Base-by-base conservation (phyloP, 2,113 vertebrate species). In the Phalacrocorax brasilianus region DNA sequence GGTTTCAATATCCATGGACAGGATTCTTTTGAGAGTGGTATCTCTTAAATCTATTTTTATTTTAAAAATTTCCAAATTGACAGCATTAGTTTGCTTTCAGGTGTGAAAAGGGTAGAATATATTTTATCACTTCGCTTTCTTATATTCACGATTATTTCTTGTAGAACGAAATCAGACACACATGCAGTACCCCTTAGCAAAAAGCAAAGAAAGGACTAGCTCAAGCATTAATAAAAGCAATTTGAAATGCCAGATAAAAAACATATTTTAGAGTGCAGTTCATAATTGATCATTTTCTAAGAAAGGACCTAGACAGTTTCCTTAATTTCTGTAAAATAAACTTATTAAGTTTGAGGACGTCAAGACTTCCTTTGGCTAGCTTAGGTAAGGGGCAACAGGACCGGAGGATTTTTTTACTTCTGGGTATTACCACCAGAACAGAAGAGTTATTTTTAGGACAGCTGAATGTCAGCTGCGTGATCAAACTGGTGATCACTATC, bases 161-260 rank as follows among this genome's bases (percentile, higher is more conserved):
- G 44, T 52, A 80, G 56, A 94, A 86, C 18, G 89, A 91, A 94
- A 68, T 63, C 84, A 88, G 91, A 65, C 58, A 76, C 58, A 76
- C 4, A 26, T 44, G n/a, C 26, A 80, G 27, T n/a, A 53, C 12
- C 15, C 53, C 11, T 77, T 22, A 77, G 66, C 72, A 91, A 90
- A 75, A 75, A 65, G 38, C 20, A 91, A 89, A 91, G 71, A 75
- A 91, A 93, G 59, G 38, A 83, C 47, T 79, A 62, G 35, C 18
- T 95, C 55, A 80, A 47, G 49, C 50, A 74, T 91, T 89, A 93
- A 88, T 87, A 95, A 90, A 86, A 94, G 12, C 35, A 16, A 84
- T 81, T 91, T 92, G 58, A 95, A 94, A 92, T 91, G 55, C 63
- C 71, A 87, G 56, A n/a, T 65, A 38, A 18, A 76, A 75, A 91